A percentile compares a stretch with the other conserved stretches of the same genome.
phyloP scores from a whole-genome alignment of 1,140 invertebrate species.

The Ceratina calcarata region DNA sequence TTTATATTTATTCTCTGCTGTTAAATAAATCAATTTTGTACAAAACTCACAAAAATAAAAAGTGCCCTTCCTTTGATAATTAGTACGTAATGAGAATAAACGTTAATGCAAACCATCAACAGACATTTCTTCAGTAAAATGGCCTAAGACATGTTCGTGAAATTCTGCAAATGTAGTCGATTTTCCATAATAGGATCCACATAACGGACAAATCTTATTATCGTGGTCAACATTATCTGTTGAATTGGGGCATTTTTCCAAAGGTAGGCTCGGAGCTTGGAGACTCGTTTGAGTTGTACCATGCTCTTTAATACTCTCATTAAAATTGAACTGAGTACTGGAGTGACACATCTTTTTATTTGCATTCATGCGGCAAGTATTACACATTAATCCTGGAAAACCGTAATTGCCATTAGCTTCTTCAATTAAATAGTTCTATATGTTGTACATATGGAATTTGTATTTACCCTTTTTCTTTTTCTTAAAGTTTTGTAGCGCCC shows the following conservation, averaged over 20 bases:
- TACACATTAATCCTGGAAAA: conserved; percentile 68
- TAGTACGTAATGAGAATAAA: no score
- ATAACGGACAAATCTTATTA: conserved; percentile 77
- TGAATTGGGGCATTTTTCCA: conserved; percentile 55
- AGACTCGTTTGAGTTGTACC: conserved; percentile 74
- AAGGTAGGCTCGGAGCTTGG: conserved; percentile 49
- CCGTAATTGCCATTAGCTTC: conserved; percentile 11
- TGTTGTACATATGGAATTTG: neutral
- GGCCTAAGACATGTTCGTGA: conserved; percentile 79
- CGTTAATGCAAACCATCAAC: conserved; percentile 48
- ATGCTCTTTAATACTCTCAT: conserved; percentile 70
- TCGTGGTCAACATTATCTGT: conserved; percentile 49
- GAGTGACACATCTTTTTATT: conserved; percentile 72
- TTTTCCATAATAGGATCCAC: conserved; percentile 71
- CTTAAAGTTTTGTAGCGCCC: conserved; percentile 75
- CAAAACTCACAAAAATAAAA: conserved; percentile 15
- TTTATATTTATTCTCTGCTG: conserved; percentile 12
- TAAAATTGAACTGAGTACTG: conserved; percentile 72
- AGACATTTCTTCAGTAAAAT: conserved; percentile 74
- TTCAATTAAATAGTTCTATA: neutral
- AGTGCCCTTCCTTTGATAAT: neutral
- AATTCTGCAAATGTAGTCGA: conserved; percentile 74
- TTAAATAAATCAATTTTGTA: neutral
- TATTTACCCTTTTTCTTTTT: conserved; percentile 71
- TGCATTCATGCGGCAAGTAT: conserved; percentile 69